Evolutionary conservation across 1,140 invertebrate genomes (phyloP).

Genomic region (Coenobita brevimanus): DNA sequence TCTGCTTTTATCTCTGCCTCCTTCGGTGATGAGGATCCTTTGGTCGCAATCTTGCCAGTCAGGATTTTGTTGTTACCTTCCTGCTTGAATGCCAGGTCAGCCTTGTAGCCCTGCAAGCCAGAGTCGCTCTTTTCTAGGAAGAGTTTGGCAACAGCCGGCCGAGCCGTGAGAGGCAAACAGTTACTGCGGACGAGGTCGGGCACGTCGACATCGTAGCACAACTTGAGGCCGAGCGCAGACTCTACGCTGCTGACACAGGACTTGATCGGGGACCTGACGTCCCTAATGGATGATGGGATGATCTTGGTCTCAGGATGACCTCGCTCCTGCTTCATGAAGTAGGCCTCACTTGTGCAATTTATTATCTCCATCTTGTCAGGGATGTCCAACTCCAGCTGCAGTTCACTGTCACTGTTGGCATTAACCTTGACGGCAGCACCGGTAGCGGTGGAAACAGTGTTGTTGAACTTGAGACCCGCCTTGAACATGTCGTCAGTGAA

Average conservation of each 20-base stretch:
- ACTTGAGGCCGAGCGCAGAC: conserved; percentile 19
- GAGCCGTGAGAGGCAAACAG: conserved; percentile 22
- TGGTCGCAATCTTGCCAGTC: not conserved
- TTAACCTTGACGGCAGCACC: not conserved
- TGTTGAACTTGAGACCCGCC: conserved; percentile 17
- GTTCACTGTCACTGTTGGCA: not conserved
- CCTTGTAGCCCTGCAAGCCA: conserved; percentile 22
- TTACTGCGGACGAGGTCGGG: conserved; percentile 40
- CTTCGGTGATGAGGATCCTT: not conserved
- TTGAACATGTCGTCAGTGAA: not conserved
- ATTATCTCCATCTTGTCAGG: conserved; percentile 49
- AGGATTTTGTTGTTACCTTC: not conserved
- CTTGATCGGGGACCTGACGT: not conserved
- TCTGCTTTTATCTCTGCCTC: not conserved
- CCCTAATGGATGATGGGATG: conserved; percentile 25
- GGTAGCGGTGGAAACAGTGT: conserved; percentile 17
- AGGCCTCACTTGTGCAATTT: conserved; percentile 25
- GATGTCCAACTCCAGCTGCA: conserved; percentile 30
- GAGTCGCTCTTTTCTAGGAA: conserved; percentile 28
- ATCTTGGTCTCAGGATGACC: conserved; percentile 18
- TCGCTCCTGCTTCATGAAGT: conserved; percentile 19
- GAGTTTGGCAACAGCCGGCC: not conserved
- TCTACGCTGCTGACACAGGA: conserved; percentile 32
- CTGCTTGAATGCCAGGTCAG: not conserved
- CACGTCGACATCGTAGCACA: conserved; percentile 42